phyloP scores from a whole-genome alignment of 2,888 invertebrate species.

The Zaprionus lineosus region DNA sequence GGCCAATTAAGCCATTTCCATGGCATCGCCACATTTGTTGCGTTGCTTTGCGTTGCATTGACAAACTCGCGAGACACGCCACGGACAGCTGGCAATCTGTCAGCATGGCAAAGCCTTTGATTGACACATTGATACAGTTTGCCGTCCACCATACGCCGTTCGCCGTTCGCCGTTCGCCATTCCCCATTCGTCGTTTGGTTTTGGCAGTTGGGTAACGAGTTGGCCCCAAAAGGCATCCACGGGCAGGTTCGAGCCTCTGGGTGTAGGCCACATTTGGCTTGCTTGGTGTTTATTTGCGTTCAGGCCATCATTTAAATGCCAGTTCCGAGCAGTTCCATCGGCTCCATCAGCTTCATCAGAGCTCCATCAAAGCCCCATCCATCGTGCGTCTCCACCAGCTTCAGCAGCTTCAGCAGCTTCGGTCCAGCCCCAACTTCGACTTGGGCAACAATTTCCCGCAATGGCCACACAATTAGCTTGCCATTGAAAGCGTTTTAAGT shows the following conservation, averaged over 20 bases:
- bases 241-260: not conserved
- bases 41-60: constrained; percentile 8
- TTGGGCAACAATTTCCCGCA: constrained; percentile 8
- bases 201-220: constrained; percentile 30
- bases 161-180: too few species aligned
- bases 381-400: too few species aligned
- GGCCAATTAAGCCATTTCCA: constrained; percentile 60
- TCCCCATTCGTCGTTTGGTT: constrained; percentile 14
- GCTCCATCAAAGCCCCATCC: too few species aligned
- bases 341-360: not conserved
- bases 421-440: not conserved
- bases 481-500: constrained; percentile 42
- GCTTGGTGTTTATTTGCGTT: constrained; percentile 43
- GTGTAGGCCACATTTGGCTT: constrained; percentile 29
- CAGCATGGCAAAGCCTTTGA: constrained; percentile 44
- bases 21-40: constrained; percentile 35
- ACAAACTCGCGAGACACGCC: not conserved
- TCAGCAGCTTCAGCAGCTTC: constrained; percentile 1
- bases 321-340: constrained; percentile 10
- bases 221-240: constrained; percentile 10
- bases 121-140: constrained; percentile 74
- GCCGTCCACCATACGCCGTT: too few species aligned
- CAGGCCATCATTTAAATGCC: constrained; percentile 64
- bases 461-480: constrained; percentile 44
- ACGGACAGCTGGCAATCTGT: constrained; percentile 45